Evolutionary conservation across 1,140 invertebrate species (phyloP), one percentile per base, ranked within the genome.

Genomic region (Stegodyphus dumicola): DNA sequence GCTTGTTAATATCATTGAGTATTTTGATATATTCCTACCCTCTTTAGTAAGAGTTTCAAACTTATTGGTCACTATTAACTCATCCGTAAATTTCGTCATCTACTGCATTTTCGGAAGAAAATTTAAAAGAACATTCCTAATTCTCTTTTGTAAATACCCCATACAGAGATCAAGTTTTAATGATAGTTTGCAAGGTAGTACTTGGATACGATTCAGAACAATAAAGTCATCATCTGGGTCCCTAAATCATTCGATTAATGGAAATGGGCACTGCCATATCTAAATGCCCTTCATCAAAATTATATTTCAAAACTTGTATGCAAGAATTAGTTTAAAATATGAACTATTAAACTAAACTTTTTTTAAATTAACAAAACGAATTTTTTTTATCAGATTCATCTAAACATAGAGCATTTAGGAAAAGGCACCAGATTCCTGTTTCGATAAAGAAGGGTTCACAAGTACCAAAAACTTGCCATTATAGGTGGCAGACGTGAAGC

Each of bases 51-150:
- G 83, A 56, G 69, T 89, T 11, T 83, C 88, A 87, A 98, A 99
- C 90, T 93, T 99, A n/a, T 92, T 99, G 52, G 96, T 99, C 11
- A 98, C 96, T 51, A 94, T 99, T 88, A 99, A 99, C 91, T 98
- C 96, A 88, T 97, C 97, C 88, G 95, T 98, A 56, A 99, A 99
- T 90, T 99, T 99, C 90, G 94, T 99, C 76, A 97, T 99, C 86
- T 99, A 99, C 91, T 97, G 98, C 85, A 96, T 98, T 60, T 98
- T 98, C 90, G 98, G 97, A 0, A 95, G 98, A 89, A 98, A 99
- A 90, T 99, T 99, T 65, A 83, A 85, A 53, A 18, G 71, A n/a
- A 87, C 75, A 53, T 87, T 87, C 15, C 66, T 84, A 49, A 53
- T 76, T 4, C 7, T 85, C 15, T 87, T 87, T 52, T 87, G 86